Conservation (phyloP, 2,888 invertebrate species). For the Ichneumoninae sp. region DNA sequence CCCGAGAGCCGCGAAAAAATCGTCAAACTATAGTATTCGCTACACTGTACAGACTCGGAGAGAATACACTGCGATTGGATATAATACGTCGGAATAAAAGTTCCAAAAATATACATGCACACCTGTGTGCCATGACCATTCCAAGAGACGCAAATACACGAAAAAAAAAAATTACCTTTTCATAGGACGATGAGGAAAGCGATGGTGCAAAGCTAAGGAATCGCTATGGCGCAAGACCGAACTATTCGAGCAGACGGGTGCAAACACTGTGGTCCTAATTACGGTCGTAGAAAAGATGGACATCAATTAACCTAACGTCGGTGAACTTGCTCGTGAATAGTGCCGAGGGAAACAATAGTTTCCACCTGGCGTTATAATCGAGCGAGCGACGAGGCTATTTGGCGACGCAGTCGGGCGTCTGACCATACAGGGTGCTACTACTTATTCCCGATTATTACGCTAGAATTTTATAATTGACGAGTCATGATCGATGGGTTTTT, state of each 20-base stretch:
- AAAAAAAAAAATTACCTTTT: background rate
- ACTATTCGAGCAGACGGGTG: background rate
- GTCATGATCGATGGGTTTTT: background rate
- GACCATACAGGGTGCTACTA: background rate
- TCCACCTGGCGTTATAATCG: background rate
- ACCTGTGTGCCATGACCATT: background rate
- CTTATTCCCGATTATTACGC: background rate
- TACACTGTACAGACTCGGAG: background rate
- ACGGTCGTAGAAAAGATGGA: background rate
- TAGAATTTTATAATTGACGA: background rate
- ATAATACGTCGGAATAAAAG: background rate
- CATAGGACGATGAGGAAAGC: background rate
- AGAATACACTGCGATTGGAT: background rate
- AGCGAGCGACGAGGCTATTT: background rate
- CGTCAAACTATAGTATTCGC: background rate
- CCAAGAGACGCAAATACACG: background rate
- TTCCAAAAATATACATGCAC: background rate
- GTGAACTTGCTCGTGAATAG: background rate
- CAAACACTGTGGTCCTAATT: background rate
- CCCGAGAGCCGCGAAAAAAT: background rate
- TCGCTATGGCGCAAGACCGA: background rate
- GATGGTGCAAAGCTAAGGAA: background rate
- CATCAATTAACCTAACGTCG: background rate
- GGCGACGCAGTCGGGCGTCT: background rate
- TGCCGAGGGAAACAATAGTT: background rate